A percentile compares a stretch with the other conserved stretches of the same genome.
These are phyloP conservation scores for Drosophila fulvimacula DNA, from an alignment of 2,888 invertebrate genomes.

Conservation along the genomic window DNA sequence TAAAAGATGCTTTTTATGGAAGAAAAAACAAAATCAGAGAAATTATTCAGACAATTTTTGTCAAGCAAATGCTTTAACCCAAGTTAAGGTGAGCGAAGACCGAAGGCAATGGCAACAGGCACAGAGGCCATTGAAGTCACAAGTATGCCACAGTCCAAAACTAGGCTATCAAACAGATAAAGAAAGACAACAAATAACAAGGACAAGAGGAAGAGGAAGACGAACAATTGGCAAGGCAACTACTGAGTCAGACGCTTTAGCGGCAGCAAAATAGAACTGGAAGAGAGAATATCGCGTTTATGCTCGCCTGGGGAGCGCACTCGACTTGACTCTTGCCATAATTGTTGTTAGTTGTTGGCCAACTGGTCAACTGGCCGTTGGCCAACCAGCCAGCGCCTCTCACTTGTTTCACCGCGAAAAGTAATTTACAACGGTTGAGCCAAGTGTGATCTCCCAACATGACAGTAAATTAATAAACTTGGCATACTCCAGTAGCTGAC, in stretches of 20 bases:
- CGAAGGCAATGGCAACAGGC: not conserved
- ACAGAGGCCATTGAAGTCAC: not conserved
- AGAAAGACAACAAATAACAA: constrained; percentile 1
- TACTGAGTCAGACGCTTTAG: constrained; percentile 41
- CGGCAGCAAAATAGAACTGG: constrained; percentile 27
- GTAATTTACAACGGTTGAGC: constrained; percentile 22
- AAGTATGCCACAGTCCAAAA: not conserved
- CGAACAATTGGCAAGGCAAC: constrained; percentile 49
- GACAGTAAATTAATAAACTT: constrained; percentile 50
- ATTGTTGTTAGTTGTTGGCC: constrained; percentile 35
- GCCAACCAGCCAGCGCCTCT: constrained; percentile 19
- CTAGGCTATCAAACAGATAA: constrained; percentile 21
- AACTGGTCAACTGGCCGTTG: constrained; percentile 21
- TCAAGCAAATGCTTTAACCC: not conserved
- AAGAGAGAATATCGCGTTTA: constrained; percentile 52
- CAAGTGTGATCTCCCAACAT: constrained; percentile 34
- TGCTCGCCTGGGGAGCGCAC: constrained; percentile 60
- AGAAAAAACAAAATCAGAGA: not conserved
- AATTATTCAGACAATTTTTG: not conserved
- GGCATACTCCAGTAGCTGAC: constrained; percentile 4
- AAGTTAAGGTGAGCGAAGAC: not conserved
- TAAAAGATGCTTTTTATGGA: not conserved
- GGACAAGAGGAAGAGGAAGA: not conserved
- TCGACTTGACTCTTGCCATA: constrained; percentile 56
- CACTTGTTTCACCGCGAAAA: constrained; percentile 19